Percentiles rank a stretch among this genome's conserved stretches.
phyloP scores from a whole-genome alignment of 2,797 vertebrate species.

The Sebastolobus altivelis region DNA sequence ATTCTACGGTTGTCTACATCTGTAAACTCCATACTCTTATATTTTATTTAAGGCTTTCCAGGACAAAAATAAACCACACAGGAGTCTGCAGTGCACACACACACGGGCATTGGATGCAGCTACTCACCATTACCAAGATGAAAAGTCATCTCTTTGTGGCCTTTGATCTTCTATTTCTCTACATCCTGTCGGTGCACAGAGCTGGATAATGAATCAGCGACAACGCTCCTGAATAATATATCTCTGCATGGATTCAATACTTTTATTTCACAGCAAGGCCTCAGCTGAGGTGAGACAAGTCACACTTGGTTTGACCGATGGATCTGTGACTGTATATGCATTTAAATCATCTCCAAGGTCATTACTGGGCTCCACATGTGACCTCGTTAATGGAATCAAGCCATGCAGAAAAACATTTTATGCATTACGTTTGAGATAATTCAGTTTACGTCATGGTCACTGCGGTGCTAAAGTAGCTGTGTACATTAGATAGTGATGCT shows the following conservation, averaged over 20 bases:
- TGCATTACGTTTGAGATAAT: conserved; percentile 26
- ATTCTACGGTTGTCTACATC: conserved; percentile 20
- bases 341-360: conserved; percentile 35
- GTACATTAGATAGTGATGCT: conserved; percentile 3
- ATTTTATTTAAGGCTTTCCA: conserved; percentile 61
- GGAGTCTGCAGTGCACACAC: neutral
- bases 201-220: conserved; percentile 47
- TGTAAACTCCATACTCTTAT: conserved; percentile 42
- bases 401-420: conserved; percentile 46
- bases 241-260: conserved; percentile 14
- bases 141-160: conserved; percentile 41
- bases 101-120: conserved; percentile 10
- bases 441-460: conserved; percentile 27
- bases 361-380: conserved; percentile 3
- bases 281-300: neutral
- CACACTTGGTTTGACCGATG: neutral
- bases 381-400: conserved; percentile 43
- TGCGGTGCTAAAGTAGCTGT: conserved; percentile 41
- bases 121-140: conserved; percentile 40
- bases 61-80: conserved; percentile 41
- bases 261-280: conserved; percentile 20
- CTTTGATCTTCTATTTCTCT: conserved; percentile 52
- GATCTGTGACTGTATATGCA: conserved; percentile 3
- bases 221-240: conserved; percentile 22
- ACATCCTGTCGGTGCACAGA: conserved; percentile 32